Percentiles rank a stretch among this genome's conserved stretches.
These are phyloP conservation scores for Pollicipes pollicipes DNA, from an alignment of 1,140 invertebrate genomes.

Conservation along the genomic window DNA sequence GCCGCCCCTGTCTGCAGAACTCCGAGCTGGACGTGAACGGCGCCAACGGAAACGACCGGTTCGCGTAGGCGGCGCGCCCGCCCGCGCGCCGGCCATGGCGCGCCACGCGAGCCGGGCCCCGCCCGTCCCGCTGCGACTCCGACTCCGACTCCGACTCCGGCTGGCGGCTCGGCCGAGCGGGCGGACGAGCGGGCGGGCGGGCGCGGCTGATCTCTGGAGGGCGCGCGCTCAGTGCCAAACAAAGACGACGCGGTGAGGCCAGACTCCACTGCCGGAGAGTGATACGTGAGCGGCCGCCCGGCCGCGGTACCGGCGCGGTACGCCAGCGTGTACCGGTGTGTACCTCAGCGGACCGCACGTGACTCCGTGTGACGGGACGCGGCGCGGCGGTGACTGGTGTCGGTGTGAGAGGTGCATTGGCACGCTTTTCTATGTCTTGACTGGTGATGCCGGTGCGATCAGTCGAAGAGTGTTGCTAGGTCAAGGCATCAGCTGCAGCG, in stretches of 20 bases:
- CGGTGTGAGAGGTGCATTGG: too few relatives aligned
- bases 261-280: background rate
- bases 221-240: background rate
- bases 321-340: too few relatives aligned
- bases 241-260: background rate
- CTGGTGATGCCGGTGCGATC: too few relatives aligned
- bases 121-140: background rate
- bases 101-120: background rate
- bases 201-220: background rate
- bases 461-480: too few relatives aligned
- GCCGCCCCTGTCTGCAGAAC: background rate
- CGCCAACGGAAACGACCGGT: background rate
- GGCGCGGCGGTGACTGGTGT: too few relatives aligned
- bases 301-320: too few relatives aligned
- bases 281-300: background rate
- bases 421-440: too few relatives aligned
- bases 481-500: too few relatives aligned
- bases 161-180: too few relatives aligned
- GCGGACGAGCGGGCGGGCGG: background rate
- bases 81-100: background rate
- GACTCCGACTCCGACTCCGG: too few relatives aligned
- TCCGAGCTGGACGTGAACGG: slow-evolving; percentile 2
- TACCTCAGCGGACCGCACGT: too few relatives aligned
- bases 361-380: too few relatives aligned
- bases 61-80: background rate